These are phyloP conservation scores for Montipora efflorescens DNA, from an alignment of 64 coral and sea anemone genomes.

Conservation along the genomic window DNA sequence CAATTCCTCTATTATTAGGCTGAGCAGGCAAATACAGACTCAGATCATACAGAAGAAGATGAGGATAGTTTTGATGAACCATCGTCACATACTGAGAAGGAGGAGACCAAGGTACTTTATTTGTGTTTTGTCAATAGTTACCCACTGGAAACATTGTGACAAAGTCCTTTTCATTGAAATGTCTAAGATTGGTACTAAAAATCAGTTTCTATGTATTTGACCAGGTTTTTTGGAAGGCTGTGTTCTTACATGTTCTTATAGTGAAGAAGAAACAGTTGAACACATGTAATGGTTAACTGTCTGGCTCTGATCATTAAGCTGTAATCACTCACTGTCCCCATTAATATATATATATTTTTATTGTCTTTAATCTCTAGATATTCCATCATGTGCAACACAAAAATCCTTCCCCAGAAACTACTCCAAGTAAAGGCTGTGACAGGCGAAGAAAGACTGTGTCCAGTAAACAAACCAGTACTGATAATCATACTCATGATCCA, in stretches of 20 bases:
- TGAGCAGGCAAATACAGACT: constrained; percentile 26
- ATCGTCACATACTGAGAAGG: not conserved
- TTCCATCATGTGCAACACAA: not conserved
- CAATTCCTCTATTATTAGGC: not conserved
- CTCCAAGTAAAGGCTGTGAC: not conserved
- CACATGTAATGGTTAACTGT: too few species aligned
- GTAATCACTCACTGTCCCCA: too few species aligned
- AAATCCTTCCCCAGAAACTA: not conserved
- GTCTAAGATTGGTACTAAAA: too few species aligned
- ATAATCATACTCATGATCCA: not conserved
- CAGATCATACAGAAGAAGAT: constrained; percentile 43
- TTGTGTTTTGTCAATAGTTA: too few species aligned
- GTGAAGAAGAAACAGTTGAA: too few species aligned
- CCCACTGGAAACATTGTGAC: not conserved
- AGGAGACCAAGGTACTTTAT: not conserved
- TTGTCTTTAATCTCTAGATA: not conserved
- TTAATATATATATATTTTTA: too few species aligned
- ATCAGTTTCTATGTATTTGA: too few species aligned
- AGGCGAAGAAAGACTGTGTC: not conserved
- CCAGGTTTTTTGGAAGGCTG: too few species aligned
- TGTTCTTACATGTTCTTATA: too few species aligned
- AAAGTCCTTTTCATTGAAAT: not conserved
- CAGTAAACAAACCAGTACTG: not conserved
- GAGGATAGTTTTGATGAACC: not conserved
- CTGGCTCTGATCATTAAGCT: too few species aligned